Conservation (phyloP, 1,140 invertebrate species). For the Meloidogyne floridensis region DNA sequence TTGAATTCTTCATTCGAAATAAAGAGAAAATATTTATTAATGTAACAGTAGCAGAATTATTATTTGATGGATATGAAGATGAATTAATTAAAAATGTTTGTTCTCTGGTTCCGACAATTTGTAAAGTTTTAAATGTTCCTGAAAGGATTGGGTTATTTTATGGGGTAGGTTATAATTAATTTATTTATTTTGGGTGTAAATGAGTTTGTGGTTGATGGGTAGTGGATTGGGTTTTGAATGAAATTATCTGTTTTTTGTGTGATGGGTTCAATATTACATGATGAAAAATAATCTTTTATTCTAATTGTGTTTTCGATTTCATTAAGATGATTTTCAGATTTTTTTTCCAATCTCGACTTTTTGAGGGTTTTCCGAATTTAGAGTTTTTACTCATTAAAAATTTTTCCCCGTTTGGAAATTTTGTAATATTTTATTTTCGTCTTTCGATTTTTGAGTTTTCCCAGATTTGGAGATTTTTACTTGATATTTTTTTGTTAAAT, state of each 20-base stretch:
- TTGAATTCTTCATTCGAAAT: slow-evolving; percentile 14
- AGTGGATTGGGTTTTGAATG: background rate
- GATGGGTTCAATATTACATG: background rate
- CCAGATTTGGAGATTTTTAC: no score
- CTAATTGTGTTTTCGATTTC: no score
- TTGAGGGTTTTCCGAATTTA: no score
- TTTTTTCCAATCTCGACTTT: no score
- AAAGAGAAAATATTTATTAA: slow-evolving; percentile 48
- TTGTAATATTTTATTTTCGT: no score
- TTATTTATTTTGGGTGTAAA: slow-evolving; percentile 22
- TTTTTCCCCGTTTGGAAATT: no score
- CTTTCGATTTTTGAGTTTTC: no score
- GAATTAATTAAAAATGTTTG: slow-evolving; percentile 52
- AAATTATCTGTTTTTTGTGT: background rate
- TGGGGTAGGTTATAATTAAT: slow-evolving; percentile 38
- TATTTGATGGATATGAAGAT: slow-evolving; percentile 63
- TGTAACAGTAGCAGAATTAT: slow-evolving; percentile 48
- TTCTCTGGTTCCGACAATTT: slow-evolving; percentile 42
- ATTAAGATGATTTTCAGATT: no score
- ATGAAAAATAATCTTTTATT: no score
- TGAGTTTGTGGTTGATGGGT: background rate
- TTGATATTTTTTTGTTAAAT: no score
- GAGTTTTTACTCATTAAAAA: no score
- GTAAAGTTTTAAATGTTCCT: slow-evolving; percentile 50
- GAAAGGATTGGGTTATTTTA: slow-evolving; percentile 62